Evolutionary conservation across 2,113 vertebrate species (phyloP), one percentile per base, ranked within the genome.

Genomic region (Dryoscopus gambensis): DNA sequence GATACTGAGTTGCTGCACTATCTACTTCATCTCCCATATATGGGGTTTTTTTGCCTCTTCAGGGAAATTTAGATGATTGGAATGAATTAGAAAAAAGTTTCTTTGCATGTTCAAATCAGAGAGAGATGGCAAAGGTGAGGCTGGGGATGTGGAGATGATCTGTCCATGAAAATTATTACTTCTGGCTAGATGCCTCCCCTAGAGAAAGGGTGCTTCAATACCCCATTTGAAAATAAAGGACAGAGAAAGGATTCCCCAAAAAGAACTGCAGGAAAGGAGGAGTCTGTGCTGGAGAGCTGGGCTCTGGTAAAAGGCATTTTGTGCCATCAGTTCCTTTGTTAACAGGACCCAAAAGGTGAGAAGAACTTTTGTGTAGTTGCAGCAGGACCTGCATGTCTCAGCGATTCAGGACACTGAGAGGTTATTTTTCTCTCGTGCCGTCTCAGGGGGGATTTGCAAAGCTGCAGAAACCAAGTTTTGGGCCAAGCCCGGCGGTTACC

Each of bases 331-430:
- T 55, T 42, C 39, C 30, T 74, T n/a, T 71, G 21, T 27, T n/a
- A 18, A 13, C 1, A 47, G 24, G 33, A 39, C 30, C 75, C 16
- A 15, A 62, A 80, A 44, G 0, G 5, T 6, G 33, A 56, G 77
- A 10, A 42, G n/a, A 44, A 10, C 13, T 37, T 85, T 8, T 2
- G 31, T 9, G 52, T 13, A 1, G 2, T 1, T 16, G 46, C 15
- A 49, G 28, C 8, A 3, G 16, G 13, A 28, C 24, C 56, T 23
- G 40, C n/a, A 7, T 37, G 69, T 56, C 75, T 49, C 69, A 75
- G 63, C 6, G 6, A 2, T 22, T 15, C 35, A 6, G 64, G 33
- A 46, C 44, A 3, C 33, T 30, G 44, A 40, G 24, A n/a, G 71
- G 16, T 44, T 25, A 23, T 6, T 3, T 42, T 70, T 35, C 18